Evolutionary conservation across 2,797 vertebrate genomes (phyloP), one percentile per base, ranked within the genome.

Genomic region (Distichodus sexfasciatus): DNA sequence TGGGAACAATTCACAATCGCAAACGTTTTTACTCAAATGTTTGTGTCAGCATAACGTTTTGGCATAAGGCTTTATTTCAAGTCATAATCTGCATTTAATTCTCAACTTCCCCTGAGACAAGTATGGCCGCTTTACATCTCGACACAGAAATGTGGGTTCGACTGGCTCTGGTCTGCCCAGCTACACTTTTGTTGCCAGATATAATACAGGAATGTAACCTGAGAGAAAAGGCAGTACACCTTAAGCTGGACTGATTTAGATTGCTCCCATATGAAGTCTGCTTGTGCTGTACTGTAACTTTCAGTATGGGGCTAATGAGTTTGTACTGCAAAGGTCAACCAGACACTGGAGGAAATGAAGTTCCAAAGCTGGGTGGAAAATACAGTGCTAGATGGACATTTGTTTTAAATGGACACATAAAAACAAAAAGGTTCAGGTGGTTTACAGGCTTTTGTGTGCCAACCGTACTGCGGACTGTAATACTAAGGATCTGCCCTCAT

Each of bases 221-320:
- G 60, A 71, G 36, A 57, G 46, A 41, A 44, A 10, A 23, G 24
- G n/a, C 44, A 46, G 44, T 63, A 23, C 21, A 63, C 43, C 23
- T 43, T 12, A 4, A 57, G 19, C 33, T 59, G 43, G 24, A 57
- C 47, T 23, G 12, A 51, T 33, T 66, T 55, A 46, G 68, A 76
- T 67, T 72, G 57, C 50, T 71, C 59, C 67, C 69, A 70, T 67
- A 71, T 73, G 50, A 69, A 57, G 64, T 78, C 41, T 72, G 64
- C 26, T 41, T 53, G 29, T 43, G 46, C 53, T 65, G 46, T 33
- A 28, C 38, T 33, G 29, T 65, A 58, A 36, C 35, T 66, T 71
- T 68, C 36, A 58, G 61, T 38, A 47, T 47, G 38, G 24, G 24
- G 19, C 58, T 54, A 64, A 72, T 66, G 55, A 57, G 15, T 28